These are phyloP conservation scores for Mus caroli DNA, from an alignment of 2,797 vertebrate genomes.

Conservation along the genomic window DNA sequence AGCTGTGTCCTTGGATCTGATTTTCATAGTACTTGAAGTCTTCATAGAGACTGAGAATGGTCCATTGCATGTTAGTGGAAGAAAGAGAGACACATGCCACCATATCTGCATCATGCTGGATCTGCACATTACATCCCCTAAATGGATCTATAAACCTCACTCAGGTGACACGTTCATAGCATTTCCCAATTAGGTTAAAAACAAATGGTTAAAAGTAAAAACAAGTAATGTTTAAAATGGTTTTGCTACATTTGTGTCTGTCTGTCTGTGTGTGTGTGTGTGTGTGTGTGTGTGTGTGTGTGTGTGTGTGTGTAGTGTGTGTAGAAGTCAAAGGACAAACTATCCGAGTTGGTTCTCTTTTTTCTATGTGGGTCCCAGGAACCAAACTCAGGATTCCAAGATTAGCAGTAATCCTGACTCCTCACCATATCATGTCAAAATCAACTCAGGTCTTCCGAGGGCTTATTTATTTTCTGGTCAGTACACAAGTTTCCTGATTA, in stretches of 20 bases:
- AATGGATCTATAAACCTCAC: slow-evolving; percentile 52
- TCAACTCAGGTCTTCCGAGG: slow-evolving; percentile 33
- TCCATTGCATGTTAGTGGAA: not conserved
- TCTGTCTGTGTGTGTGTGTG: not conserved
- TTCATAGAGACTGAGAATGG: not conserved
- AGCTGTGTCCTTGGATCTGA: not conserved
- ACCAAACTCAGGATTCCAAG: not conserved
- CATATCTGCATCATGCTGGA: not conserved
- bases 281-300: not conserved
- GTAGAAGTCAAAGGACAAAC: not conserved
- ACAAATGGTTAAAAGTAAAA: not conserved
- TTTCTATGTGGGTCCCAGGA: not conserved
- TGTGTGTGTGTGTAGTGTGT: not conserved
- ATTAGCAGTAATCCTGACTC: not conserved
- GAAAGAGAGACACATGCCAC: not conserved
- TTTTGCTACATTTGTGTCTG: no score
- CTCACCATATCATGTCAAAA: not conserved
- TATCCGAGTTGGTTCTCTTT: not conserved
- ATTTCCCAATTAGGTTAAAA: slow-evolving; percentile 70
- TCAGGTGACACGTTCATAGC: slow-evolving; percentile 47
- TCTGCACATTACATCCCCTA: not conserved
- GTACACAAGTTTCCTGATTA: not conserved
- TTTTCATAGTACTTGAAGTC: slow-evolving; percentile 26
- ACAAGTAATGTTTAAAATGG: not conserved
- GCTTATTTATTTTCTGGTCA: slow-evolving; percentile 17